These are phyloP conservation scores for Heliocidaris erythrogramma DNA, from an alignment of 35 echinoderm and acorn worm genomes.

Conservation along the genomic window DNA sequence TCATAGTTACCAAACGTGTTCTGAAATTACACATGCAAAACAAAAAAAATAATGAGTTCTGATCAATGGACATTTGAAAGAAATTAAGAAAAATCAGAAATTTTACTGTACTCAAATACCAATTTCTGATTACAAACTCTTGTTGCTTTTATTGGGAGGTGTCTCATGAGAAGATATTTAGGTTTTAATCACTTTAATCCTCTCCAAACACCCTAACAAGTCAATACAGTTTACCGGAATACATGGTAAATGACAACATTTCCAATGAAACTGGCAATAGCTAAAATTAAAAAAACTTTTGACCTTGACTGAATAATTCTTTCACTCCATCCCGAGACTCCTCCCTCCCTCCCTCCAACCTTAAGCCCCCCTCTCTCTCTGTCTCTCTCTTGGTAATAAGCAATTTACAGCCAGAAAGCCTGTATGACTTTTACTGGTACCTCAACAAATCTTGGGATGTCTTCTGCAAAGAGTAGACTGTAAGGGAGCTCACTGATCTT, in stretches of 20 bases:
- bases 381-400: background rate
- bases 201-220: too few relatives aligned
- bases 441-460: constrained; percentile 58
- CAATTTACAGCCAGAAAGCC: background rate
- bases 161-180: too few relatives aligned
- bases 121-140: too few relatives aligned
- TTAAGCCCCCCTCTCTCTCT: background rate
- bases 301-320: background rate
- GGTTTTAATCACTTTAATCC: too few relatives aligned
- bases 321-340: too few relatives aligned
- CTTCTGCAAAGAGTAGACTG: constrained; percentile 77
- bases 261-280: background rate
- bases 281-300: background rate
- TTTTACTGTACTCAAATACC: too few relatives aligned
- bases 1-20: constrained; percentile 87
- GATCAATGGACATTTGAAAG: too few relatives aligned
- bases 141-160: too few relatives aligned
- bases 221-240: too few relatives aligned
- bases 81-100: background rate
- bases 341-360: background rate
- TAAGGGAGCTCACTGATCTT: constrained; percentile 89
- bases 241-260: too few relatives aligned
- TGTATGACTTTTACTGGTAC: constrained; percentile 21
- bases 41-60: too few relatives aligned
- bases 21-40: constrained; percentile 57